A percentile compares a stretch with the other conserved stretches of the same genome.
Conservation (phyloP, 2,113 vertebrate species). For the Xyrauchen texanus region DNA sequence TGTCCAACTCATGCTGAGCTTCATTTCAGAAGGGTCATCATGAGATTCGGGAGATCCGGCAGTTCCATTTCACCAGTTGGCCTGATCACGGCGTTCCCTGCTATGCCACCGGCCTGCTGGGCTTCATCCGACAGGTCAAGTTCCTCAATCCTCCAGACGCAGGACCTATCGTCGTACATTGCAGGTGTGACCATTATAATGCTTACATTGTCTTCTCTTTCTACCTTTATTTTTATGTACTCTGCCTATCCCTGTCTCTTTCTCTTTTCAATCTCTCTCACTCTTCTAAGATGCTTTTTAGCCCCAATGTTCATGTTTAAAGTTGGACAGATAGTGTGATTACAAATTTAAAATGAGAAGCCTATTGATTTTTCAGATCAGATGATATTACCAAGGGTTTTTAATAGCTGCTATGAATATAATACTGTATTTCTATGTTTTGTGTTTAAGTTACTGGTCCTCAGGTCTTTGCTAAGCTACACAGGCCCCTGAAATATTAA, state of each 20-base stretch:
- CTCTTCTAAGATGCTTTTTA: background rate
- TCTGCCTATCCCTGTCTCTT: background rate
- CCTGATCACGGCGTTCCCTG: constrained; percentile 96
- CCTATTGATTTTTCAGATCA: background rate
- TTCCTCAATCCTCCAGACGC: constrained; percentile 94
- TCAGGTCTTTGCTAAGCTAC: too few species aligned
- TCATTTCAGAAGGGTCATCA: constrained; percentile 94
- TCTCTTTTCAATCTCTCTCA: background rate
- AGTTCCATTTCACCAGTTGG: constrained; percentile 99
- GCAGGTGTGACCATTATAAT: constrained; percentile 75
- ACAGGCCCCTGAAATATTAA: too few species aligned
- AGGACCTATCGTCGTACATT: constrained; percentile 91
- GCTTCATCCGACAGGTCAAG: constrained; percentile 95
- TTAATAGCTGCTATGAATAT: background rate
- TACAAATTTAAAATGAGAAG: background rate
- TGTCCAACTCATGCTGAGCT: constrained; percentile 33
- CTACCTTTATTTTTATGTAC: background rate
- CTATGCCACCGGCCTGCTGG: constrained; percentile 91
- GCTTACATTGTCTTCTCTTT: too few species aligned
- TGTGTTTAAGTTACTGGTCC: background rate
- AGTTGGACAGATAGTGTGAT: background rate
- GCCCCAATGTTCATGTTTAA: background rate
- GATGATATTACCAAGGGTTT: background rate
- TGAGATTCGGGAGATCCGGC: constrained; percentile 94
- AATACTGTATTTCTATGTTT: background rate